Evolutionary conservation across 2,888 invertebrate genomes (phyloP).

Genomic region (Lithophane semibrunnea): DNA sequence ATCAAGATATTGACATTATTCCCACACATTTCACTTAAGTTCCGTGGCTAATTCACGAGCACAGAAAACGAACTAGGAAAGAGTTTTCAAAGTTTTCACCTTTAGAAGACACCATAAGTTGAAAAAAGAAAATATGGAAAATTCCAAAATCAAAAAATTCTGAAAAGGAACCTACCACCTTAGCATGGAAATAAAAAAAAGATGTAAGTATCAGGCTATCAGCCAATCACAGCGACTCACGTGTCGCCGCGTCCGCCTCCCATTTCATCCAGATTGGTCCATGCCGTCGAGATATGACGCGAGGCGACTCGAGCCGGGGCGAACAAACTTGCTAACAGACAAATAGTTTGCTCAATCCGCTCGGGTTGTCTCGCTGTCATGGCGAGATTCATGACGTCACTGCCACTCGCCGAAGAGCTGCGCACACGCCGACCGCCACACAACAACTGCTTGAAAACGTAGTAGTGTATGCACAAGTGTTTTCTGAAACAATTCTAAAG

Average conservation of each 20-base stretch:
- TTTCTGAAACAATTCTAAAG: slow-evolving; percentile 88
- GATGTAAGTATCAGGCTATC: background rate
- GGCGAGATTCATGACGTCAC: slow-evolving; percentile 56
- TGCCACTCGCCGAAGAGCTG: slow-evolving; percentile 60
- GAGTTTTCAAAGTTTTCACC: slow-evolving; percentile 1
- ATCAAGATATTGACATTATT: slow-evolving; percentile 60
- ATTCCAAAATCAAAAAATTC: slow-evolving; percentile 17
- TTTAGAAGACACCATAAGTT: background rate
- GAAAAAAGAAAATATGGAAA: background rate
- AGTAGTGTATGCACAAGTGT: slow-evolving; percentile 88
- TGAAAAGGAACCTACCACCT: slow-evolving; percentile 8
- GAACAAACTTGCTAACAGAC: slow-evolving; percentile 88
- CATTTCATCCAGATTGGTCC: slow-evolving; percentile 22
- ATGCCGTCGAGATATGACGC: slow-evolving; percentile 73
- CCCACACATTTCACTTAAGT: slow-evolving; percentile 29
- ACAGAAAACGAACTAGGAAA: slow-evolving; percentile 9
- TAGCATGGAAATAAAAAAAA: slow-evolving; percentile 44
- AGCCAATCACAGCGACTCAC: slow-evolving; percentile 72
- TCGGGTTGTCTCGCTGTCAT: slow-evolving; percentile 86
- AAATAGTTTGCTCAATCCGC: slow-evolving; percentile 90
- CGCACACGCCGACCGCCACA: slow-evolving; percentile 75
- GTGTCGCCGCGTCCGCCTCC: slow-evolving; percentile 59
- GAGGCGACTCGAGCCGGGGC: slow-evolving; percentile 90
- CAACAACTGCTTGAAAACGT: slow-evolving; percentile 81
- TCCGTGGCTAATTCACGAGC: slow-evolving; percentile 31